Percentiles rank a stretch among this genome's conserved stretches.
Conservation (phyloP, 2,888 invertebrate genomes). For the Agrilus cyanescens region DNA sequence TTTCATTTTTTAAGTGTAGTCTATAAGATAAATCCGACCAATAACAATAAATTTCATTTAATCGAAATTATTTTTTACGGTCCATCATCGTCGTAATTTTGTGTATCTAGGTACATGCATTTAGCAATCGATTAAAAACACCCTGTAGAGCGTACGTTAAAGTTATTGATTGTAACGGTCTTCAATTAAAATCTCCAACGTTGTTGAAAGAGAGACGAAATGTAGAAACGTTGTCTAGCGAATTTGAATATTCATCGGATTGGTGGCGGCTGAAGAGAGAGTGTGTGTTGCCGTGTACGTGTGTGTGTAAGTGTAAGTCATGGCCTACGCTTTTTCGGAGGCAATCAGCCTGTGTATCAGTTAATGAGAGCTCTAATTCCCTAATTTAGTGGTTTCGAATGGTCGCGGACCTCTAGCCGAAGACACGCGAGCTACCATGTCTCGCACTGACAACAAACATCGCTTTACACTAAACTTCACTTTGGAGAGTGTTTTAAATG, state of each 20-base stretch:
- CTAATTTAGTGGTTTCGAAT: constrained; percentile 33
- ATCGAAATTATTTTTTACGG: too few species aligned
- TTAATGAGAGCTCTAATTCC: constrained; percentile 35
- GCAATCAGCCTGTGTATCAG: constrained; percentile 31
- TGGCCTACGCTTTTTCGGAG: constrained; percentile 17
- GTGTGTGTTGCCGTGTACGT: constrained; percentile 7
- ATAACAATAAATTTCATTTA: too few species aligned
- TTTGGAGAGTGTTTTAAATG: constrained; percentile 26
- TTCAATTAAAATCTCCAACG: too few species aligned
- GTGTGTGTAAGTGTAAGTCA: constrained; percentile 10
- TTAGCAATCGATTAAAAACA: too few species aligned
- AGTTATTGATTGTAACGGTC: too few species aligned
- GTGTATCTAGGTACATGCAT: too few species aligned
- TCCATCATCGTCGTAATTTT: too few species aligned
- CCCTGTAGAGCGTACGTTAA: too few species aligned
- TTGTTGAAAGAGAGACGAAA: constrained; percentile 9
- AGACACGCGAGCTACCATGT: constrained; percentile 24
- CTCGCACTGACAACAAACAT: constrained; percentile 16
- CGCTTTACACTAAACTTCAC: constrained; percentile 27
- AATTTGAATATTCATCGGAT: constrained; percentile 23
- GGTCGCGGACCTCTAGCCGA: constrained; percentile 14
- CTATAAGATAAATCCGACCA: too few species aligned
- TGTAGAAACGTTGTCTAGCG: constrained; percentile 22
- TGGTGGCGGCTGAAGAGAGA: constrained; percentile 2
- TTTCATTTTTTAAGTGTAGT: too few species aligned